Evolutionary conservation across 1,140 invertebrate species (phyloP).

Genomic region (Drosophila busckii): DNA sequence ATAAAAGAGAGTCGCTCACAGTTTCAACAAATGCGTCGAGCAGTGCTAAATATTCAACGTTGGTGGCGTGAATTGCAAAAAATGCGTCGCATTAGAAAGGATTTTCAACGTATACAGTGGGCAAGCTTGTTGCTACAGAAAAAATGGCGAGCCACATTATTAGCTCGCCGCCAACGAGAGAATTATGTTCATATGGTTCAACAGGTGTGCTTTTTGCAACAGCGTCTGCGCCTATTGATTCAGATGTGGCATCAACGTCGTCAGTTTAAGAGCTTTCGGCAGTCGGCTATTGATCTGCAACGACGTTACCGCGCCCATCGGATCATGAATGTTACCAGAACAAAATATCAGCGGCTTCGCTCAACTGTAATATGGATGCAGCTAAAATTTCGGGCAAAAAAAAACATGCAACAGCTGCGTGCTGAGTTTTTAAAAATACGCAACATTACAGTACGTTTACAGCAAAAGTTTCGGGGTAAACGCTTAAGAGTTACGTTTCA

Average conservation of each 20-base stretch:
- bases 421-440: slow-evolving; percentile 67
- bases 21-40: slow-evolving; percentile 30
- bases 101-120: slow-evolving; percentile 49
- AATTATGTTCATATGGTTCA: slow-evolving; percentile 55
- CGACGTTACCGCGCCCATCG: slow-evolving; percentile 79
- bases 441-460: slow-evolving; percentile 74
- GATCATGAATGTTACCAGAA: slow-evolving; percentile 48
- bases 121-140: slow-evolving; percentile 74
- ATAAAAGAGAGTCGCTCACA: slow-evolving; percentile 35
- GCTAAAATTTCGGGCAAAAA: slow-evolving; percentile 76
- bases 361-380: slow-evolving; percentile 68
- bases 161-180: slow-evolving; percentile 46
- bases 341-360: slow-evolving; percentile 64
- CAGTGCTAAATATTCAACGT: slow-evolving; percentile 47
- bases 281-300: slow-evolving; percentile 80
- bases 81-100: slow-evolving; percentile 43
- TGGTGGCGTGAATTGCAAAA: slow-evolving; percentile 54
- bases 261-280: slow-evolving; percentile 74
- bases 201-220: slow-evolving; percentile 75
- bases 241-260: slow-evolving; percentile 36
- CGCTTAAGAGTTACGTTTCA: slow-evolving; percentile 57
- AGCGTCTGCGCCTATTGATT: slow-evolving; percentile 61
- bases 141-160: slow-evolving; percentile 42
- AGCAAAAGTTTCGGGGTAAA: slow-evolving; percentile 79
- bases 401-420: slow-evolving; percentile 54